These are phyloP conservation scores for Chondrosia reniformis DNA, from an alignment of 37 sponge, comb jelly and placozoan species.

Conservation along the genomic window DNA sequence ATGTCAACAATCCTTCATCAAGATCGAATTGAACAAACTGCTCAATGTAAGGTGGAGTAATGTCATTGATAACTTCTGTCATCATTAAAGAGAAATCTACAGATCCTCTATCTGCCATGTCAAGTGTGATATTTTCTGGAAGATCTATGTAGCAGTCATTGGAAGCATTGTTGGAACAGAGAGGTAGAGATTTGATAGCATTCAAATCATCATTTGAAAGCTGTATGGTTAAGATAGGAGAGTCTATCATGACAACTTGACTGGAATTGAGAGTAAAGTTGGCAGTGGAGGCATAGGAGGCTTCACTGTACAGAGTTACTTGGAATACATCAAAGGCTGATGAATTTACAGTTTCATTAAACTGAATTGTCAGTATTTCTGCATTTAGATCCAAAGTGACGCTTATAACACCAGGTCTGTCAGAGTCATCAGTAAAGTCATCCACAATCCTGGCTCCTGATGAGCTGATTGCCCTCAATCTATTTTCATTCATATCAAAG, in stretches of 20 bases:
- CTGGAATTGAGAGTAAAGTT: constrained; percentile 67
- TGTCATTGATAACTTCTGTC: constrained; percentile 53
- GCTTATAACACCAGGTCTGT: constrained; percentile 32
- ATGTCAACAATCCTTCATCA: constrained; percentile 54
- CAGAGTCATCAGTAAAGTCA: constrained; percentile 54
- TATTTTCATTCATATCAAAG: constrained; percentile 81
- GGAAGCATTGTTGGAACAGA: constrained; percentile 49
- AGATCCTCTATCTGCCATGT: constrained; percentile 71
- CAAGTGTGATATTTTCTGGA: constrained; percentile 56
- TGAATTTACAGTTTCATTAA: constrained; percentile 83
- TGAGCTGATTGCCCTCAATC: constrained; percentile 62
- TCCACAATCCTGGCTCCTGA: constrained; percentile 40
- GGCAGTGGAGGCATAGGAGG: neutral
- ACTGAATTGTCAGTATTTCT: constrained; percentile 55
- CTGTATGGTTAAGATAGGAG: constrained; percentile 54
- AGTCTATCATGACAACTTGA: constrained; percentile 40
- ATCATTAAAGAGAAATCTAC: constrained; percentile 13
- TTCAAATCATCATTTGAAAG: constrained; percentile 66
- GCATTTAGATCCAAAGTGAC: constrained; percentile 71
- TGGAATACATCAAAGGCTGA: constrained; percentile 39
- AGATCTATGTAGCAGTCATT: constrained; percentile 65
- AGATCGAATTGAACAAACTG: constrained; percentile 71
- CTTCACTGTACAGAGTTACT: constrained; percentile 21
- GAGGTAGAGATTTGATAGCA: constrained; percentile 49
- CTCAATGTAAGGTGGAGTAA: constrained; percentile 49